Evolutionary conservation across 2,888 invertebrate species (phyloP), one percentile per base, ranked within the genome.

Genomic region (Aphodius granarius): DNA sequence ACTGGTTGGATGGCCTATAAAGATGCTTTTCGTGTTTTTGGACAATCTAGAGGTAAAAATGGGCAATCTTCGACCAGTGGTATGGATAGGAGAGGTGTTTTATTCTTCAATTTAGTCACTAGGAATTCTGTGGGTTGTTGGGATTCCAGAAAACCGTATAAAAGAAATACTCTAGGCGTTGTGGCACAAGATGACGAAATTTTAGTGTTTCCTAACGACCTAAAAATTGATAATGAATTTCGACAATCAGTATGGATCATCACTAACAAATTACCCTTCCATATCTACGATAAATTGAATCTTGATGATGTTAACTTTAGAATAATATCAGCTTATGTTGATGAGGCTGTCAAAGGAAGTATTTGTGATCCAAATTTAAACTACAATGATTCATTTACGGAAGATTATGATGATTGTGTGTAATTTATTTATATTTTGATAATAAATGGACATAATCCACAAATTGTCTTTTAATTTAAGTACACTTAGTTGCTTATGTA

Each of bases 71-170:
- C 95, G 0, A 93, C 94, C 0, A 92, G 93, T 0, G 93, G 91
- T 2, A 92, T 95, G 80, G 93, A 94, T 78, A 88, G 89, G 63
- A 75, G 78, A 63, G 80, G 79, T 5, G 93, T 95, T 0, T 92
- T 95, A 91, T 95, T 92, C 85, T 95, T 91, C 83, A 95, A 95
- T 84, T 89, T 94, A 84, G 94, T 95, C 0, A 92, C 93, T 72
- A 89, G 91, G 75, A 94, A 95, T 82, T 91, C 92, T 16, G 87
- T 96, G 0, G 94, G 93, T 66, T 95, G 95, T 82, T 95, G 95
- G 95, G 92, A 95, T 81, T 92, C 92, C 0, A 88, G 89, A 0
- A 94, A 94, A 81, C 90, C 92, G 0, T 94, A 94, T 82, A 88
- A 87, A 64, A 89, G 90, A 23, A 87, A 87, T 6, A 93, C 92